These are phyloP conservation scores for Drosophila aff. DNA, from an alignment of 1,140 invertebrate genomes.

Conservation along the genomic window DNA sequence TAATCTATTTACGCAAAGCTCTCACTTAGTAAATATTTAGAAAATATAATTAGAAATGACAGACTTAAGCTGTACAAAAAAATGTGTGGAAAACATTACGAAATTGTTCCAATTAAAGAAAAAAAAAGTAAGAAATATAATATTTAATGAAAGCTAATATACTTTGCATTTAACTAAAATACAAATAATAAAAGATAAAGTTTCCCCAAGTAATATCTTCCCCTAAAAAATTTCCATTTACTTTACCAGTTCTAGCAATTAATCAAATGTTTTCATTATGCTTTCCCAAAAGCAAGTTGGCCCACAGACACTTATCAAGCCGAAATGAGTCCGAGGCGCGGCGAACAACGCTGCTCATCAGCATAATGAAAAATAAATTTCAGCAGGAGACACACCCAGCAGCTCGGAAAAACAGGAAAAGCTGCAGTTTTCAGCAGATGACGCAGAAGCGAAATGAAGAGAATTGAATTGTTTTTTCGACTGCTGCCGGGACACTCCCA, in stretches of 20 bases:
- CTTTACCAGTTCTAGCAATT: constrained; percentile 4
- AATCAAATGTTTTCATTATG: constrained; percentile 29
- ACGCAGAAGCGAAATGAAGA: constrained; percentile 18
- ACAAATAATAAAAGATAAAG: neutral
- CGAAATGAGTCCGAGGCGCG: constrained; percentile 30
- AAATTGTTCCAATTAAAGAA: no score
- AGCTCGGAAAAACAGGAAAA: constrained; percentile 1
- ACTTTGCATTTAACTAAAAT: neutral
- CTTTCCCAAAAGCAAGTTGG: constrained; percentile 5
- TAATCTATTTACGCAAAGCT: no score
- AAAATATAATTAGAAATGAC: no score
- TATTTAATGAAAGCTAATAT: neutral
- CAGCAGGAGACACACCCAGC: constrained; percentile 23
- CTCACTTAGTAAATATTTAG: no score
- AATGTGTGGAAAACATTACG: neutral
- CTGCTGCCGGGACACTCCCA: constrained; percentile 19
- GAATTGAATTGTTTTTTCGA: constrained; percentile 63
- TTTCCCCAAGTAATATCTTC: neutral
- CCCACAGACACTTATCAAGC: constrained; percentile 14
- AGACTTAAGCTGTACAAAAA: neutral
- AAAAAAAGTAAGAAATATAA: neutral
- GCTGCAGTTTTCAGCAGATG: constrained; percentile 45
- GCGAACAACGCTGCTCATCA: constrained; percentile 41
- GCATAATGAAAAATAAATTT: constrained; percentile 69
- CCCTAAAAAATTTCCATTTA: neutral